Conservation (phyloP, 2,888 invertebrate species). For the Andrena trimmerana region DNA sequence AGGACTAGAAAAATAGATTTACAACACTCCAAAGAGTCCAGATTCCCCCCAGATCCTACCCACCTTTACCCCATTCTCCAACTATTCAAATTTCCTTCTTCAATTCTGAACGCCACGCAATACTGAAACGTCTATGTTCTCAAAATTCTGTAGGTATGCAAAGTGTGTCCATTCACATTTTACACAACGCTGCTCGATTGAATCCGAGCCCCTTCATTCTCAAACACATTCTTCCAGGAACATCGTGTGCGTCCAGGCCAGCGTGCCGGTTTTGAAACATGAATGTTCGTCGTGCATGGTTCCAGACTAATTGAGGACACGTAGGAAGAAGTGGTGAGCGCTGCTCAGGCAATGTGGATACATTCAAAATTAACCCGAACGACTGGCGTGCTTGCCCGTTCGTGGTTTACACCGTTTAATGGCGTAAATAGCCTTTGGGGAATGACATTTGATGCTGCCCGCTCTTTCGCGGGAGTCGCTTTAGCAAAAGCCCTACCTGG, state of each 20-base stretch:
- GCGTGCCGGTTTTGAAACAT: constrained; percentile 4
- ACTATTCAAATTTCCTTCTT: background rate
- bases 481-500: constrained; percentile 55
- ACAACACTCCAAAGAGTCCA: too few species aligned
- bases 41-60: too few species aligned
- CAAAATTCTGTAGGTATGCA: too few species aligned
- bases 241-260: background rate
- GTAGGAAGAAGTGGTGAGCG: background rate
- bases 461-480: constrained; percentile 66
- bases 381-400: constrained; percentile 50
- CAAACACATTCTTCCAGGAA: background rate
- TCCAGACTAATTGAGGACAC: constrained; percentile 53
- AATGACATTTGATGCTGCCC: constrained; percentile 75
- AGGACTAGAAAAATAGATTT: too few species aligned
- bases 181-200: background rate
- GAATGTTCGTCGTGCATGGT: constrained; percentile 33
- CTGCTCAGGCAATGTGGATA: constrained; percentile 40
- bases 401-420: constrained; percentile 70
- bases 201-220: background rate
- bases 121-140: too few species aligned
- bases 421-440: constrained; percentile 71
- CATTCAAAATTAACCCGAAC: constrained; percentile 66
- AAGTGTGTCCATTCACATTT: too few species aligned
- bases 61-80: too few species aligned
- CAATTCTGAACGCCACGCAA: background rate